phyloP scores from a whole-genome alignment of 2,797 vertebrate genomes.

The Falco naumanni region DNA sequence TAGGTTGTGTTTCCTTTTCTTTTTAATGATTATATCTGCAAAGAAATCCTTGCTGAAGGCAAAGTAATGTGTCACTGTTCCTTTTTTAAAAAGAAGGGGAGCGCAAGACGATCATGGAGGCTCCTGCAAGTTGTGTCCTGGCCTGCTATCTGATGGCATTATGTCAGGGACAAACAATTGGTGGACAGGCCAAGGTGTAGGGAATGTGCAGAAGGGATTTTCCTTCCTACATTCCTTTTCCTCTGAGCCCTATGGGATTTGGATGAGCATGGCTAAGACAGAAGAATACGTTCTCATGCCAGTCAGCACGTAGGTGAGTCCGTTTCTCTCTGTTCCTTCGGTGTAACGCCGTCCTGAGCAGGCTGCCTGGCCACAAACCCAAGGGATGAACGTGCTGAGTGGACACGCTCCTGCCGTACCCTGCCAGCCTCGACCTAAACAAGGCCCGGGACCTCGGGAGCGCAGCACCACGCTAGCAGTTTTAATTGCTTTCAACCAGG shows the following conservation, averaged over 20 bases:
- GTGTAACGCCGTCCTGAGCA: background rate
- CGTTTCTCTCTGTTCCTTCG: fast-evolving
- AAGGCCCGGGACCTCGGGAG: background rate
- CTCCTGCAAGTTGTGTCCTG: background rate
- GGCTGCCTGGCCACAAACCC: background rate
- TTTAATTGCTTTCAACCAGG: background rate
- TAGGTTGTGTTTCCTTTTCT: background rate
- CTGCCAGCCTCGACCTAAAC: background rate
- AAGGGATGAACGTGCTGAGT: background rate
- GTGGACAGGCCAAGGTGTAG: background rate
- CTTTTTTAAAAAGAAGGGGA: background rate
- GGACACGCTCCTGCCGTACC: fast-evolving
- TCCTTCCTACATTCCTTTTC: background rate
- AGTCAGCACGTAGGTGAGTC: fast-evolving
- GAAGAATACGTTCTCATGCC: background rate
- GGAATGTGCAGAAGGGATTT: background rate
- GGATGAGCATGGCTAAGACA: background rate
- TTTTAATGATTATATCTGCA: background rate
- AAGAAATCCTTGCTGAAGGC: background rate
- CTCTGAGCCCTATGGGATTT: background rate
- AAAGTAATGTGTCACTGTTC: background rate
- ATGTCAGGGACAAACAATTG: background rate
- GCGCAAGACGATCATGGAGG: background rate
- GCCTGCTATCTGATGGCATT: background rate
- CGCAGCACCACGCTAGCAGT: background rate